Percentiles rank a stretch among this genome's conserved stretches.
phyloP scores from a whole-genome alignment of 1,140 invertebrate species.

The Zaprionus vittiger region DNA sequence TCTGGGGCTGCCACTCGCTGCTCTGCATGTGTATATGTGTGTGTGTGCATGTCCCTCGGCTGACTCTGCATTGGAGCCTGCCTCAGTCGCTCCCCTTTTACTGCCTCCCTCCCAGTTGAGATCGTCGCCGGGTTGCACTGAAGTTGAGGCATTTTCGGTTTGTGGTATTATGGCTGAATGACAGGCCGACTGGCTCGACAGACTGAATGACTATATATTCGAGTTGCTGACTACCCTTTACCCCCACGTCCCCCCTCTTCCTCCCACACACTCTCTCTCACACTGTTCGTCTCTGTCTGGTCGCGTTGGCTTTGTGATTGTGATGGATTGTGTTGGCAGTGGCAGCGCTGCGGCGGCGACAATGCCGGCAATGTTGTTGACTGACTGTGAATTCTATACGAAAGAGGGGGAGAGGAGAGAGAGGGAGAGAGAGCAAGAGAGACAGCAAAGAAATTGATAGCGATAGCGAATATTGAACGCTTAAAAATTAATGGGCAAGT shows the following conservation, averaged over 20 bases:
- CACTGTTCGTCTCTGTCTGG: slow-evolving; percentile 46
- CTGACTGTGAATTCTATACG: slow-evolving; percentile 40
- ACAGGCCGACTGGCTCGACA: slow-evolving; percentile 54
- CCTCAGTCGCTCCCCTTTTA: not conserved
- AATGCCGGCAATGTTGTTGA: slow-evolving; percentile 41
- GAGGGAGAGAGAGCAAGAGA: not conserved
- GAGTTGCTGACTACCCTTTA: slow-evolving; percentile 14
- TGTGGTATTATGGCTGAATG: slow-evolving; percentile 72
- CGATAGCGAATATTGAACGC: slow-evolving; percentile 5
- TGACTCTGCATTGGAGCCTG: not conserved
- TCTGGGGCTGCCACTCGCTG: slow-evolving; percentile 52
- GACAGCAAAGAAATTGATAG: slow-evolving; percentile 16
- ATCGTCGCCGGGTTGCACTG: slow-evolving; percentile 35
- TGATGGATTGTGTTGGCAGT: slow-evolving; percentile 66
- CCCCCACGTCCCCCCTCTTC: not conserved
- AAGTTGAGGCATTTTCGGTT: slow-evolving; percentile 72
- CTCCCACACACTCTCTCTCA: no score
- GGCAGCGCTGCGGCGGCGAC: slow-evolving; percentile 51
- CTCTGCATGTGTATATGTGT: not conserved
- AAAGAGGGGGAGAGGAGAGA: not conserved
- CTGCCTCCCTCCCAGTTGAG: slow-evolving; percentile 1
- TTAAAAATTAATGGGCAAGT: slow-evolving; percentile 8
- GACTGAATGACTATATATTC: slow-evolving; percentile 45
- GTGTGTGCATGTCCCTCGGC: slow-evolving; percentile 7
- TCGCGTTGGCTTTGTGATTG: slow-evolving; percentile 70